Evolutionary conservation across 2,888 invertebrate species (phyloP).

Genomic region (Bellardia pandia): DNA sequence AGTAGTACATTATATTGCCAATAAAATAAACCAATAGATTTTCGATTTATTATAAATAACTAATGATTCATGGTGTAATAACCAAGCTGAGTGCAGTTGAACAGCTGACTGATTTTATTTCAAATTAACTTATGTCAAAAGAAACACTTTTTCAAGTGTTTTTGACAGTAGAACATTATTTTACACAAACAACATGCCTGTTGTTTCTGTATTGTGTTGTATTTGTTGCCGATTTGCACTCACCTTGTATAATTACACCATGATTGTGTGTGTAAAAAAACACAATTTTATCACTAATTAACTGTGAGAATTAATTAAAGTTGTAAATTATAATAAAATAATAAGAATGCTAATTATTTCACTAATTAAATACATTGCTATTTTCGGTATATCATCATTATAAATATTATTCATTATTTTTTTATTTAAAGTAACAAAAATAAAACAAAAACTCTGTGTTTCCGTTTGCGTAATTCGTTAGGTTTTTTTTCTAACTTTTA

Average conservation of each 20-base stretch:
- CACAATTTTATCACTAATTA: neutral
- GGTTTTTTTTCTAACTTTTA: slow-evolving; percentile 4
- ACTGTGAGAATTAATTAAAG: neutral
- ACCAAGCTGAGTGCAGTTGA: too few relatives aligned
- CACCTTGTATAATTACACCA: too few relatives aligned
- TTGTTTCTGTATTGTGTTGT: too few relatives aligned
- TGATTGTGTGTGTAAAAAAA: neutral
- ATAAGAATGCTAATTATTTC: slow-evolving; percentile 32
- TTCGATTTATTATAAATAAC: too few relatives aligned
- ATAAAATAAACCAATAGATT: too few relatives aligned
- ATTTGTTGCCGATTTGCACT: too few relatives aligned
- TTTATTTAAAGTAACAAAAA: neutral
- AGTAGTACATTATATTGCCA: neutral
- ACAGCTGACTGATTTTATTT: too few relatives aligned
- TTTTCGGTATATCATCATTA: neutral
- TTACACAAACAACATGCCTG: too few relatives aligned
- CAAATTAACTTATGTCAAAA: too few relatives aligned
- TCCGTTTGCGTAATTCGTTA: slow-evolving; percentile 50
- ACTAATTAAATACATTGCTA: slow-evolving; percentile 22
- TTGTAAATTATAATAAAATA: slow-evolving; percentile 8
- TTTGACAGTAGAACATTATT: neutral
- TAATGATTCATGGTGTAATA: too few relatives aligned
- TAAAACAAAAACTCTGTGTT: slow-evolving; percentile 5
- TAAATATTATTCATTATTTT: neutral
- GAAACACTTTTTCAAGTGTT: neutral